phyloP scores from a whole-genome alignment of 2,797 vertebrate species.

The Enteromius viviparus region DNA sequence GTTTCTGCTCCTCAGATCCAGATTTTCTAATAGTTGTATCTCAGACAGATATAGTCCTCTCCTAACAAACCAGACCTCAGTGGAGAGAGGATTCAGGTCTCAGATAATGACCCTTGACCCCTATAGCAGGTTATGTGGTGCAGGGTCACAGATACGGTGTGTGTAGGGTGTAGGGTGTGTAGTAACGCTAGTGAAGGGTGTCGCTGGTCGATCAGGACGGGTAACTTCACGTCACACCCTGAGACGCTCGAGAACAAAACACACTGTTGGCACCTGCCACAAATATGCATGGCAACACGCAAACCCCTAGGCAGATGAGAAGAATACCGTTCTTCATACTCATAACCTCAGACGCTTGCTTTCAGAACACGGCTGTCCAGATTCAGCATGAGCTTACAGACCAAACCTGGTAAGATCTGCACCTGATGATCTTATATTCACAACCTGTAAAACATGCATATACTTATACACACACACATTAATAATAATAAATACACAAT shows the following conservation, averaged over 20 bases:
- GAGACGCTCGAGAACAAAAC: background rate
- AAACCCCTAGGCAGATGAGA: too few species aligned
- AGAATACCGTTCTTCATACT: background rate
- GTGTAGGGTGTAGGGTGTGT: background rate
- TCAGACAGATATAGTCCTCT: too few species aligned
- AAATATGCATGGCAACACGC: conserved; percentile 31
- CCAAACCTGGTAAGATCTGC: conserved; percentile 29
- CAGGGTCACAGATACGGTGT: too few species aligned
- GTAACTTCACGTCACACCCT: conserved; percentile 51
- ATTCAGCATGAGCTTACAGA: background rate
- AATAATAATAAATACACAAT: too few species aligned
- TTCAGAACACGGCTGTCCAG: background rate
- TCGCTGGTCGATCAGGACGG: conserved; percentile 40
- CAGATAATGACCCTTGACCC: too few species aligned
- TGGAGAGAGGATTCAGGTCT: too few species aligned
- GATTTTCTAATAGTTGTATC: too few species aligned
- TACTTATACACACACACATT: background rate
- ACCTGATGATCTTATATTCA: too few species aligned
- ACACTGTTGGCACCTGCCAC: background rate
- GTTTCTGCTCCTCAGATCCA: too few species aligned
- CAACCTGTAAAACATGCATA: background rate
- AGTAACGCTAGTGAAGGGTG: conserved; percentile 21
- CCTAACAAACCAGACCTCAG: too few species aligned
- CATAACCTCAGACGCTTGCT: background rate
- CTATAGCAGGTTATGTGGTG: too few species aligned